Base-by-base conservation (phyloP, 2,888 invertebrate genomes). In the Marronus borbonicus region DNA sequence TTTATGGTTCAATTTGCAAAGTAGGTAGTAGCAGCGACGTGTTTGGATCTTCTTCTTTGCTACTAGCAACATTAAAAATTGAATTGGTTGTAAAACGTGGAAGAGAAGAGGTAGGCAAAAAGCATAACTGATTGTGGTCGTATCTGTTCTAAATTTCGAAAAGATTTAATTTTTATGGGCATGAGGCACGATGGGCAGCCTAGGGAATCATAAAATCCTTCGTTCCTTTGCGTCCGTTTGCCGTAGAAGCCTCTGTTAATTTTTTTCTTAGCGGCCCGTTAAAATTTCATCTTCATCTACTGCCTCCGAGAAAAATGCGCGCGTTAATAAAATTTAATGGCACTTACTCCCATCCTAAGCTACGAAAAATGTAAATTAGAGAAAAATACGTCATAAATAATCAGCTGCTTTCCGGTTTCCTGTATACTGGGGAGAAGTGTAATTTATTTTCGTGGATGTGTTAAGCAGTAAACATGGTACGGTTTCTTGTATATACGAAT, bases 341-440 rank as follows among this genome's bases (percentile, higher is more conserved):
- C 84, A 85, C 85, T 86, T 85, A 84, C 84, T 85, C 85, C 83
- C 83, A 83, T 85, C 84, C 83, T 85, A 85, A 85, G 85, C 84
- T 83, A 86, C 86, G 87, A 88, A 87, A 87, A 87, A 87, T 87
- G 86, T 86, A 87, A 87, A 87, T 88, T 86, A 86, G 85, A 85
- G 85, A 87, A 87, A 87, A 87, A 86, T 86, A 85, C 85, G 85
- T 86, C 87, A 86, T 88, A 88, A 88, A 88, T 88, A 88, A 88
- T 86, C 86, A 86, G 86, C 85, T 85, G 83, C 87, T 86, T 83
- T 88, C 88, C 88, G 86, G 87, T 86, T 87, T 86, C 85, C 85
- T 85, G 84, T 86, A 85, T 86, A 85, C 70, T 49, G 55, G 60
- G 55, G 78, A 58, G 81, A 84, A 69, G 72, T 76, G 80, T 88